These are phyloP conservation scores for Altica lythri DNA, from an alignment of 2,888 invertebrate species.

Conservation along the genomic window DNA sequence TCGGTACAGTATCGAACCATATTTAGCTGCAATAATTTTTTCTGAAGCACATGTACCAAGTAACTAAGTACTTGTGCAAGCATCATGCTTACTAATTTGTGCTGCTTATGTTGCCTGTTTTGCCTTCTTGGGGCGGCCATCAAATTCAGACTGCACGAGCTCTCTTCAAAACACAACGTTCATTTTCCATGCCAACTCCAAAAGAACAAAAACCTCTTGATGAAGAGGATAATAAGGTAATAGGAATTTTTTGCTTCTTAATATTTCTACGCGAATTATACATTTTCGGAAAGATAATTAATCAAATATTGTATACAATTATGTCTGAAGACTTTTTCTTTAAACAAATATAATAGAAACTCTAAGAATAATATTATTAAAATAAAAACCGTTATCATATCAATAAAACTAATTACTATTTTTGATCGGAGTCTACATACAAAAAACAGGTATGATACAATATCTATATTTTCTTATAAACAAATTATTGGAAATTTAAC, in stretches of 20 bases:
- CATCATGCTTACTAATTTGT: slow-evolving; percentile 51
- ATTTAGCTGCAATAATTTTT: slow-evolving; percentile 23
- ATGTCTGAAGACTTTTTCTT: too few relatives aligned
- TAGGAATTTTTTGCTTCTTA: slow-evolving; percentile 18
- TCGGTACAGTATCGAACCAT: slow-evolving; percentile 14
- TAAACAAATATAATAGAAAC: too few relatives aligned
- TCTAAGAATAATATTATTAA: too few relatives aligned
- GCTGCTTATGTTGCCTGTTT: slow-evolving; percentile 55
- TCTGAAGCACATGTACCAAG: slow-evolving; percentile 47
- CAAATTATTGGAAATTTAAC: too few relatives aligned
- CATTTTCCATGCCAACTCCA: slow-evolving; percentile 89
- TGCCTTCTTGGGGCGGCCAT: slow-evolving; percentile 53
- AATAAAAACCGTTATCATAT: too few relatives aligned
- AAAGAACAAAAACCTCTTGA: slow-evolving; percentile 69
- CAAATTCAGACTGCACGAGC: slow-evolving; percentile 67
- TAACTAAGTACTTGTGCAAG: slow-evolving; percentile 48
- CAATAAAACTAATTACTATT: too few relatives aligned
- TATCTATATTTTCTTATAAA: too few relatives aligned
- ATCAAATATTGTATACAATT: too few relatives aligned
- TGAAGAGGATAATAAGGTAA: slow-evolving; percentile 57
- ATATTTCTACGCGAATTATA: too few relatives aligned
- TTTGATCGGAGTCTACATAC: too few relatives aligned
- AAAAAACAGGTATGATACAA: too few relatives aligned
- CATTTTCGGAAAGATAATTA: too few relatives aligned
- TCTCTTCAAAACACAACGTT: slow-evolving; percentile 90